Percentiles rank a stretch among this genome's conserved stretches.
Evolutionary conservation across 2,113 vertebrate species (phyloP).

Genomic region (Zosterops hypoxanthus): DNA sequence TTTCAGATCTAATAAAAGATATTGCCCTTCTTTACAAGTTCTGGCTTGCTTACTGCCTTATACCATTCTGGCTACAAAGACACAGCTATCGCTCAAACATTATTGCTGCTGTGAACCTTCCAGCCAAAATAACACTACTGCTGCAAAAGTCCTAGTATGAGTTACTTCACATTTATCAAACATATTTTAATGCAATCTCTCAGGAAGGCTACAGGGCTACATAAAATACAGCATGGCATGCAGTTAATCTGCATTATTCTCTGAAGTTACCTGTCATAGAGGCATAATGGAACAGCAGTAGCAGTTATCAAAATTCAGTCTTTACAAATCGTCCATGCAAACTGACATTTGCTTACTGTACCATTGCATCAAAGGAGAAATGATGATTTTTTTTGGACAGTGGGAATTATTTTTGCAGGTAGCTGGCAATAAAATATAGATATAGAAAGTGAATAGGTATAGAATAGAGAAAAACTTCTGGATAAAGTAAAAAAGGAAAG

Average conservation of each 20-base stretch:
- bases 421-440: background rate
- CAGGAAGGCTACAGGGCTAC: background rate
- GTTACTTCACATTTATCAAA: background rate
- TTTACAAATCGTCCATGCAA: background rate
- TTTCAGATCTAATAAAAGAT: constrained; percentile 59
- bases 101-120: background rate
- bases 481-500: background rate
- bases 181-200: background rate
- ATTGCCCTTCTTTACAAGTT: constrained; percentile 5
- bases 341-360: background rate
- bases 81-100: background rate
- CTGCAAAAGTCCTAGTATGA: background rate
- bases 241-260: background rate
- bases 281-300: background rate
- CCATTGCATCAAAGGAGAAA: background rate
- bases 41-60: constrained; percentile 7
- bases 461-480: background rate
- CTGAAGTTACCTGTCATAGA: background rate
- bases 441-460: background rate
- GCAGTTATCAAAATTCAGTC: background rate
- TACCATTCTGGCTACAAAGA: background rate
- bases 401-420: background rate
- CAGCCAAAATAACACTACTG: background rate
- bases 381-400: background rate
- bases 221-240: background rate